Evolutionary conservation across 2,113 vertebrate genomes (phyloP).

Genomic region (Misgurnus mizolepis): DNA sequence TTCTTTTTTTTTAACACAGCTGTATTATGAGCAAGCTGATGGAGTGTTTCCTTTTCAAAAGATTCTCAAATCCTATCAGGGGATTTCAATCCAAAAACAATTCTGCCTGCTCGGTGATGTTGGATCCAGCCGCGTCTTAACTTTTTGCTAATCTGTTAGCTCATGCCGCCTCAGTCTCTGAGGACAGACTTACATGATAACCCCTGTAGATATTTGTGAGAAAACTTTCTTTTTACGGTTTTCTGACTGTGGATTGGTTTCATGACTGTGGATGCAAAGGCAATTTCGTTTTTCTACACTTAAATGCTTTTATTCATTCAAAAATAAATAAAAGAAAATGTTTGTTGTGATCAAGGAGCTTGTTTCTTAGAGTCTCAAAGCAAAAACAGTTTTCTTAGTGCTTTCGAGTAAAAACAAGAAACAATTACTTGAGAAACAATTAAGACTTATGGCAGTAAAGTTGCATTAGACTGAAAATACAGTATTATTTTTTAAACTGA

Average conservation of each 20-base stretch:
- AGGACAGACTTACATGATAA: conserved; percentile 13
- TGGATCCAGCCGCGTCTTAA: conserved; percentile 15
- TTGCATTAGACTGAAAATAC: too few species aligned
- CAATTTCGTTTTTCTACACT: conserved; percentile 25
- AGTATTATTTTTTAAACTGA: too few species aligned
- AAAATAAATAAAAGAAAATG: background rate
- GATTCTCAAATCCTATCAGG: conserved; percentile 56
- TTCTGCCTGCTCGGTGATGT: conserved; percentile 5
- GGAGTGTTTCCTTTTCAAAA: conserved; percentile 53
- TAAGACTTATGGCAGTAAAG: too few species aligned
- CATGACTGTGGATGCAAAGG: background rate
- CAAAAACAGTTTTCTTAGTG: too few species aligned
- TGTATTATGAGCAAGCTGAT: conserved; percentile 44
- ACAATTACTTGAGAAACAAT: too few species aligned
- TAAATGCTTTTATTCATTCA: background rate
- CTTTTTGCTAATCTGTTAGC: conserved; percentile 22
- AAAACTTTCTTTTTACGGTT: background rate
- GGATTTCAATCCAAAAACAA: conserved; percentile 39
- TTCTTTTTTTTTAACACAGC: background rate
- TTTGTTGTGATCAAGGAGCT: background rate
- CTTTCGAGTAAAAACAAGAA: too few species aligned
- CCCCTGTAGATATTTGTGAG: conserved; percentile 5
- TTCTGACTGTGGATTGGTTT: conserved; percentile 2
- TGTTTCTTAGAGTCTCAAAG: background rate
- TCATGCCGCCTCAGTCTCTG: conserved; percentile 20